Base-by-base conservation (phyloP, 2,888 invertebrate genomes). In the Fabriciana adippe region DNA sequence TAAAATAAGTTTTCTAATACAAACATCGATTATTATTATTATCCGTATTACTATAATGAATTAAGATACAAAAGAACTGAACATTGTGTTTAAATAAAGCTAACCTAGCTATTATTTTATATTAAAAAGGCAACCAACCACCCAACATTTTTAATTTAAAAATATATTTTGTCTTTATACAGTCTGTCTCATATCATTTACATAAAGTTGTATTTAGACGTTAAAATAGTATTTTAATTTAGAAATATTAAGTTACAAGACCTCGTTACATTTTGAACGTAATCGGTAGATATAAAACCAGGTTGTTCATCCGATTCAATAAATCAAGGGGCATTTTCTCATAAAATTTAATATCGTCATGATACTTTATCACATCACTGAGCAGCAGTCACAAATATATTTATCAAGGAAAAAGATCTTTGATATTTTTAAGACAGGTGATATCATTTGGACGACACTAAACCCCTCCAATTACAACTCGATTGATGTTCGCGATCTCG, bases 391-490 rank as follows among this genome's bases (percentile, higher is more conserved):
- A 67, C 67, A 66, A 64, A 69, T 70, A 71, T 66, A 71, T 69
- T 68, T 72, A 64, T 71, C 70, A 68, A 68, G 68, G 68, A 62
- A 73, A 69, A 72, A 60, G 70, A 68, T 63, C 74, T 73, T 73
- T 66, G 62, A 74, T 75, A 72, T 73, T 72, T 73, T 74, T 72
- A 73, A 74, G 74, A 75, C 80, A 78, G 76, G 72, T 76, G 73
- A 81, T 86, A 87, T 88, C 84, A 77, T 79, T 84, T 81, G 79
- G 79, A 79, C 81, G 88, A 86, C 85, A 86, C 77, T 83, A 78
- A 41, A 79, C 81, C 80, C 84, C 79, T 80, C 89, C 91, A 90
- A 91, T 91, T 91, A 91, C 86, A 82, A 76, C 75, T 78, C 89
- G 87, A 89, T 89, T 89, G 88, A 88, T 89, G 84, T 84, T 76